Percentiles rank a stretch among this genome's conserved stretches.
These are phyloP conservation scores for Rhinogobio ventralis DNA, from an alignment of 2,797 vertebrate genomes.

Conservation along the genomic window DNA sequence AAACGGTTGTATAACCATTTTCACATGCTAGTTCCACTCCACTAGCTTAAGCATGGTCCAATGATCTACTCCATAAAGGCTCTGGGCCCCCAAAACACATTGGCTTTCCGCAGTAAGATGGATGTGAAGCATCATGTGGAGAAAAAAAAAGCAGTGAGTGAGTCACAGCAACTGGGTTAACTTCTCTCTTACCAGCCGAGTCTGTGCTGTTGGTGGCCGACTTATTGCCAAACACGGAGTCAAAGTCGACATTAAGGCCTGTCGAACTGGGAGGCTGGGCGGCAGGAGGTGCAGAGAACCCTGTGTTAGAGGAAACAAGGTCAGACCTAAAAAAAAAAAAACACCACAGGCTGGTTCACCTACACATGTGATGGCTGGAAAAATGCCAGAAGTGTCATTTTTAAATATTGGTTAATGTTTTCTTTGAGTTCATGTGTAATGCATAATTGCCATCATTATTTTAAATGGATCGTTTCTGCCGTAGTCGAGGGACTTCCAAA, in stretches of 20 bases:
- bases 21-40: conserved; percentile 16
- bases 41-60: background rate
- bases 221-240: conserved; percentile 96
- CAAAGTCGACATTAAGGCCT: conserved; percentile 95
- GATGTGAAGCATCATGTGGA: conserved; percentile 2
- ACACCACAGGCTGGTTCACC: conserved; percentile 19
- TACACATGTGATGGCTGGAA: conserved; percentile 13
- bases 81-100: background rate
- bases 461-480: background rate
- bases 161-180: background rate
- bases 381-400: conserved; percentile 18
- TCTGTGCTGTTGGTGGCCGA: conserved; percentile 84
- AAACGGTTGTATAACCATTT: background rate
- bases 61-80: background rate
- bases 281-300: conserved; percentile 86
- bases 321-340: conserved; percentile 10
- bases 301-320: conserved; percentile 64
- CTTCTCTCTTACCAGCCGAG: conserved; percentile 82
- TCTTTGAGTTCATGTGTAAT: conserved; percentile 7
- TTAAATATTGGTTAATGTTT: conserved; percentile 12
- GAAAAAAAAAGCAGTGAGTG: conserved; percentile 1
- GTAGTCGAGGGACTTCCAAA: conserved; percentile 3
- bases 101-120: conserved; percentile 1
- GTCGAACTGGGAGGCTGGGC: conserved; percentile 84
- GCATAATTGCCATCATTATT: background rate